Base-by-base conservation (phyloP, 2,113 vertebrate genomes). In the Rhinoptilus africanus region DNA sequence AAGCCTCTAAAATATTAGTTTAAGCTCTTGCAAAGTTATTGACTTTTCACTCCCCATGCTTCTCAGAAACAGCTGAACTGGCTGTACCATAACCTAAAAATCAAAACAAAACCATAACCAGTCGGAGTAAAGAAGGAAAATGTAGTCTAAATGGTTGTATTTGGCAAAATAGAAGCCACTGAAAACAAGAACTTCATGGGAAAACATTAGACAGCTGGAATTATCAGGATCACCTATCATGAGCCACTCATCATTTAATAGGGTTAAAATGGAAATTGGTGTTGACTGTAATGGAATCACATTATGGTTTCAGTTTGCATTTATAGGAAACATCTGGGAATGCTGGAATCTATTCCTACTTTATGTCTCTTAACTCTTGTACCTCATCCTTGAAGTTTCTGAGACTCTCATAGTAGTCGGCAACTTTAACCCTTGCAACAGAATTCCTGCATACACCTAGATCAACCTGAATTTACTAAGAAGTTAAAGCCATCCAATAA, bases 251-350 rank as follows among this genome's bases (percentile, higher is more conserved):
- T 85, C 35, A 60, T 76, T 93, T 83, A 83, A 77, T n/a, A 57
- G 67, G 72, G 45, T 73, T 96, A 88, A 83, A 92, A 64, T 80
- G 85, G 68, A 92, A 95, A 92, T 94, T 92, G 37, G 48, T 90
- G 78, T 92, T 85, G 75, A 90, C 79, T 90, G 8, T 59, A 73
- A 67, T 73, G 67, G 88, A 95, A 85, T 95, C 66, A 78, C 47
- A 72, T 87, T 90, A 80, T 57, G 39, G 50, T 85, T 85, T 94
- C 68, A 68, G 69, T 79, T 90, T 92, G 24, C 41, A 16, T 80
- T 96, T 86, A 88, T 86, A 86, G 13, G 41, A 93, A 96, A 90
- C 76, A 95, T 88, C 47, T 96, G 88, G 50, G 63, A 84, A 84
- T 80, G n/a, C 45, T 95, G 72, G 91, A 92, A 77, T 39, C 39